Percentiles rank a stretch among this genome's conserved stretches.
Conservation (phyloP, 2,797 vertebrate genomes). For the Catamblyrhynchus diadema region DNA sequence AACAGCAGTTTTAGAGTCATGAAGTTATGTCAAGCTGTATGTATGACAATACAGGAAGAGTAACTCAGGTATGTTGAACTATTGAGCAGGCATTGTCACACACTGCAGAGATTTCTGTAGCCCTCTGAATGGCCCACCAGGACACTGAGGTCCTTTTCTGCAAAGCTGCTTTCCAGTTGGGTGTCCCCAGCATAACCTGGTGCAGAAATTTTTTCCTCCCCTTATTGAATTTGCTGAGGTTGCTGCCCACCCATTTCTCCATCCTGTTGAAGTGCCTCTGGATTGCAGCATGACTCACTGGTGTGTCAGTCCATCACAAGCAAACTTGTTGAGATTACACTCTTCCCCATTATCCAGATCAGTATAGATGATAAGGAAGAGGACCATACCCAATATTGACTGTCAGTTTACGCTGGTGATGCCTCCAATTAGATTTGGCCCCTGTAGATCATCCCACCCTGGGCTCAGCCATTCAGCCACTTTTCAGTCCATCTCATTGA, state of each 20-base stretch:
- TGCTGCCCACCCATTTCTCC: background rate
- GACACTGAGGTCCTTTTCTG: background rate
- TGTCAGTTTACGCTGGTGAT: no score
- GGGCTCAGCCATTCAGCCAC: background rate
- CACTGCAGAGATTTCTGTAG: background rate
- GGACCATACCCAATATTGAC: background rate
- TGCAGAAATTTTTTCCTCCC: background rate
- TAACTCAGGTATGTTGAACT: background rate
- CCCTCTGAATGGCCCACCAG: background rate
- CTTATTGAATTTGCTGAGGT: background rate
- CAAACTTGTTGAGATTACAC: background rate
- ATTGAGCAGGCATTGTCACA: background rate
- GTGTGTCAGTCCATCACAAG: fast-evolving
- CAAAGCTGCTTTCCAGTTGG: background rate
- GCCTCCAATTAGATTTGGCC: fast-evolving
- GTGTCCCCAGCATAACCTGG: background rate
- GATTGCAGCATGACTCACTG: background rate
- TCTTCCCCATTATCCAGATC: background rate
- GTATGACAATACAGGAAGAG: background rate
- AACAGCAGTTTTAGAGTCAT: background rate
- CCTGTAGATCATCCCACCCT: fast-evolving
- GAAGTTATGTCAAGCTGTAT: background rate
- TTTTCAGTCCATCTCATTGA: background rate
- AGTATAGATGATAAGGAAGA: background rate
- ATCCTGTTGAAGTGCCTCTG: background rate